These are phyloP conservation scores for Gastrophysa polygoni DNA, from an alignment of 2,888 invertebrate genomes.

Conservation along the genomic window DNA sequence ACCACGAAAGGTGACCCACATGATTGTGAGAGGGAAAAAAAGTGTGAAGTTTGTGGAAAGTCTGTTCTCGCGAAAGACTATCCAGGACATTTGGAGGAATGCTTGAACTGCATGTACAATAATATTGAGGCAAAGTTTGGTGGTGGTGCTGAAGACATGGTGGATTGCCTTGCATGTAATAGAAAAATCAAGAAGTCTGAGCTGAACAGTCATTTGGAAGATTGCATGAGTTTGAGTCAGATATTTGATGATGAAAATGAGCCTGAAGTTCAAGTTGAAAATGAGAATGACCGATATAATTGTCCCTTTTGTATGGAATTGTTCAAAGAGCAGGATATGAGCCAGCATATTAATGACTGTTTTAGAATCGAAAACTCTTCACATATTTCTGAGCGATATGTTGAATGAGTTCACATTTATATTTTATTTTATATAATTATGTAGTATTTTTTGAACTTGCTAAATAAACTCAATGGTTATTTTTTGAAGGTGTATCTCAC, in stretches of 20 bases:
- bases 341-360: constrained; percentile 65
- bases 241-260: constrained; percentile 53
- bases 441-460: too few relatives aligned
- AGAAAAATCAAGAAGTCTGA: constrained; percentile 47
- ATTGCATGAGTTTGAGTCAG: constrained; percentile 55
- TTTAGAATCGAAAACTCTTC: constrained; percentile 36
- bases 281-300: constrained; percentile 55
- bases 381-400: neutral
- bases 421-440: neutral
- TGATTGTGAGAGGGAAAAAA: constrained; percentile 22
- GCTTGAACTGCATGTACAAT: constrained; percentile 60
- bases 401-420: neutral
- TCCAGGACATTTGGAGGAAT: constrained; percentile 59
- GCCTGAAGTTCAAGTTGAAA: constrained; percentile 37
- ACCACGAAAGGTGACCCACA: neutral
- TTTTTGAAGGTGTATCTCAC: too few relatives aligned
- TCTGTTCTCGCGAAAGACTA: constrained; percentile 54
- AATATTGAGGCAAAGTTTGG: constrained; percentile 54
- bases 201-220: constrained; percentile 57
- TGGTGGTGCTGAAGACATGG: constrained; percentile 25
- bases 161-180: constrained; percentile 57
- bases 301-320: constrained; percentile 68
- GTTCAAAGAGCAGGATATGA: constrained; percentile 63
- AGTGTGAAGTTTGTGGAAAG: constrained; percentile 62
- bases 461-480: too few relatives aligned